Evolutionary conservation across 2,797 vertebrate species (phyloP).

Genomic region (Pampus argenteus): DNA sequence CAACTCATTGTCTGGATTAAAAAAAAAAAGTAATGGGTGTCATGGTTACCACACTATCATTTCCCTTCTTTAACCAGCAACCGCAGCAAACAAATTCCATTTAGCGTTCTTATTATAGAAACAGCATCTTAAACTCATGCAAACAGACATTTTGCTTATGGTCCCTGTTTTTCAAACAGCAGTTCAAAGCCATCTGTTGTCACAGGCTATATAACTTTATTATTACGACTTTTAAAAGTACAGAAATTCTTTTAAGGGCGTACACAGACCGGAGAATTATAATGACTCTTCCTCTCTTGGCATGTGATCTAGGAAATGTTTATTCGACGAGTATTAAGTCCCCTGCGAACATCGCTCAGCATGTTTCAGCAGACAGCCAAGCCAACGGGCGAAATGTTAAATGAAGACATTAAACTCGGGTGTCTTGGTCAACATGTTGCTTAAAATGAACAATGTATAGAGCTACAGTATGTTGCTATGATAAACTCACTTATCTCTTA

Average conservation of each 20-base stretch:
- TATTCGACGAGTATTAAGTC: conserved; percentile 1
- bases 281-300: conserved; percentile 26
- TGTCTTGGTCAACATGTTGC: conserved; percentile 12
- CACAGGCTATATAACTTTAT: conserved; percentile 20
- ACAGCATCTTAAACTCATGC: conserved; percentile 9
- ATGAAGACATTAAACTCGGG: conserved; percentile 10
- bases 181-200: conserved; percentile 51
- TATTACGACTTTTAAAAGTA: conserved; percentile 32
- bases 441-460: background rate
- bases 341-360: background rate
- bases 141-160: conserved; percentile 18
- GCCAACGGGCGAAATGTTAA: conserved; percentile 38
- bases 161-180: conserved; percentile 4
- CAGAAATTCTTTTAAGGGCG: conserved; percentile 22
- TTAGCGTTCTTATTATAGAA: conserved; percentile 7
- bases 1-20: conserved; percentile 28
- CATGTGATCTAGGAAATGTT: conserved; percentile 24
- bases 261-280: background rate
- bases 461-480: background rate
- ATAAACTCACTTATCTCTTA: background rate
- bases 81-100: conserved; percentile 24
- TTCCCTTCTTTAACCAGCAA: too few relatives aligned
- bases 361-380: conserved; percentile 17
- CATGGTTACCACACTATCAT: conserved; percentile 30
- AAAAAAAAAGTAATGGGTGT: conserved; percentile 49